Evolutionary conservation across 2,113 vertebrate species (phyloP).

Genomic region (Hepsetus odoe): DNA sequence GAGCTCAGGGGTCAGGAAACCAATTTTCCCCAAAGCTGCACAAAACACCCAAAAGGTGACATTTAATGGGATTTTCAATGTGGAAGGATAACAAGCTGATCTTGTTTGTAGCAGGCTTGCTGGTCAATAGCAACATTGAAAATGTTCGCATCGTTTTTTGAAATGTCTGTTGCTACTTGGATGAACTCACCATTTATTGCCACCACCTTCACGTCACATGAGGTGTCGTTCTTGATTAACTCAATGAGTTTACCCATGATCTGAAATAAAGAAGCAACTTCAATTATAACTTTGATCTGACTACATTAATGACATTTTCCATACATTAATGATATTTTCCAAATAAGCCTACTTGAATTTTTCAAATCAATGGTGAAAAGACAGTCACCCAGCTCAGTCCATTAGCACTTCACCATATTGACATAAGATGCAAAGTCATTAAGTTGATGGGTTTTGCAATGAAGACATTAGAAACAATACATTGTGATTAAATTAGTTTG

Average conservation of each 20-base stretch:
- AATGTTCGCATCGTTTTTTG: neutral
- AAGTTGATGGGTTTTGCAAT: too few species aligned
- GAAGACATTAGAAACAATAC: too few species aligned
- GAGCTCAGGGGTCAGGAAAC: constrained; percentile 66
- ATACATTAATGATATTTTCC: neutral
- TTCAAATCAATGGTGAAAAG: neutral
- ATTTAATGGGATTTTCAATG: neutral
- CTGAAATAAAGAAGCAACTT: constrained; percentile 37
- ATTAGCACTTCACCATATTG: too few species aligned
- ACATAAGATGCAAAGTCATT: too few species aligned
- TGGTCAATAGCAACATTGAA: neutral
- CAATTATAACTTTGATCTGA: neutral
- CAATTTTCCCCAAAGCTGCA: constrained; percentile 74
- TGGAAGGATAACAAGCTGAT: neutral
- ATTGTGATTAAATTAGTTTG: too few species aligned
- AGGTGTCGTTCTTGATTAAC: constrained; percentile 71
- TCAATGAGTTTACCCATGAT: constrained; percentile 53
- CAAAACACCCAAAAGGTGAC: neutral
- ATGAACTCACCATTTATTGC: constrained; percentile 73
- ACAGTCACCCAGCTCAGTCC: too few species aligned
- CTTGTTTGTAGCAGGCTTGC: neutral
- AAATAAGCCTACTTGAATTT: neutral
- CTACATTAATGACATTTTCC: neutral
- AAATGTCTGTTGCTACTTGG: neutral
- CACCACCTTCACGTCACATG: constrained; percentile 75